phyloP scores from a whole-genome alignment of 2,888 invertebrate genomes.

The Noctua janthina region DNA sequence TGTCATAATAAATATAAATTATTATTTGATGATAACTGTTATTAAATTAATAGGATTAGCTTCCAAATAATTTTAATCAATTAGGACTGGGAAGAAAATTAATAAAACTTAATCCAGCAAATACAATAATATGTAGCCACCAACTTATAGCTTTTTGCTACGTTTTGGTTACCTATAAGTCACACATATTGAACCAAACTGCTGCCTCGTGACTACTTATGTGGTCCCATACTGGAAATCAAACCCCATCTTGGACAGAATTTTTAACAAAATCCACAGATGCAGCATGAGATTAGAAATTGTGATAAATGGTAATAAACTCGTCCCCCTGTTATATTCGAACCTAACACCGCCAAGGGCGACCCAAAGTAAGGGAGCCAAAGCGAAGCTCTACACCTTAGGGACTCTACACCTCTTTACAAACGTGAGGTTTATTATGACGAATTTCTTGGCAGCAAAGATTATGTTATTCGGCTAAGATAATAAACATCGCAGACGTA shows the following conservation, averaged over 20 bases:
- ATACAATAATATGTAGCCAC: background rate
- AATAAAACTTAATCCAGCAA: background rate
- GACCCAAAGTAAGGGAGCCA: constrained; percentile 29
- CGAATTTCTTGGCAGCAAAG: constrained; percentile 14
- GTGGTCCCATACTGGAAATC: background rate
- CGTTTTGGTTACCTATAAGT: background rate
- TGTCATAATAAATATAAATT: background rate
- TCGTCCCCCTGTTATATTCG: constrained; percentile 33
- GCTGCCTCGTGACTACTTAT: background rate
- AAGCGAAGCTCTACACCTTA: constrained; percentile 20
- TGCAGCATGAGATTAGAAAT: constrained; percentile 41
- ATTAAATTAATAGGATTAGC: background rate
- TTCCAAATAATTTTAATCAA: background rate
- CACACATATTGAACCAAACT: background rate
- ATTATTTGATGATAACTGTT: background rate
- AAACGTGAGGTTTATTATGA: constrained; percentile 22
- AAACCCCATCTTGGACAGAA: constrained; percentile 12
- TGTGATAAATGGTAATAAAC: constrained; percentile 35
- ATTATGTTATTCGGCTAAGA: background rate
- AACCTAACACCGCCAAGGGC: constrained; percentile 15
- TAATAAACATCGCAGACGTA: constrained; percentile 27
- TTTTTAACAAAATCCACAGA: constrained; percentile 36
- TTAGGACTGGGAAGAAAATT: background rate
- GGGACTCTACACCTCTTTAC: constrained; percentile 29
- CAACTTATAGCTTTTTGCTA: background rate